Conservation (phyloP, 2,797 vertebrate species). For the Nyctalus aviator region DNA sequence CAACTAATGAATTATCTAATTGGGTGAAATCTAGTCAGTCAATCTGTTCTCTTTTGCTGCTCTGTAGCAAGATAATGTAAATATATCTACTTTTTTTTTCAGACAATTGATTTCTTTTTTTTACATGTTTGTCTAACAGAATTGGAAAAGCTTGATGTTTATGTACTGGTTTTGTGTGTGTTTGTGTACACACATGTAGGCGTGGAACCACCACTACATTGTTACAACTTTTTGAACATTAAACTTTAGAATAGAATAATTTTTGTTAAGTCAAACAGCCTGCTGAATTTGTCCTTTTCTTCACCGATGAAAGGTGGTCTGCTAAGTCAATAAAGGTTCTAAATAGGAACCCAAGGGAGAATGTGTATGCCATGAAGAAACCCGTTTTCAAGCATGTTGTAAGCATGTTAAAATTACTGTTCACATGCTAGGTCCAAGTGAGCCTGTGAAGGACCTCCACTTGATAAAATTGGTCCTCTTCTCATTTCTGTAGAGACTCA, state of each 20-base stretch:
- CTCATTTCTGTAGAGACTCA: neutral
- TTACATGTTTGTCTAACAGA: neutral
- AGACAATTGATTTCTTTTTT: neutral
- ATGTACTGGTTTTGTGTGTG: neutral
- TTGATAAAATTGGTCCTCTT: neutral
- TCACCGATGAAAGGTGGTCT: slow-evolving; percentile 35
- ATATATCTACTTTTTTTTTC: slow-evolving; percentile 3
- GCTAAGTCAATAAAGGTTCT: neutral
- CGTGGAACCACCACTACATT: neutral
- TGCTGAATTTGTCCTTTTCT: slow-evolving; percentile 38
- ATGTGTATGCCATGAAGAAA: neutral
- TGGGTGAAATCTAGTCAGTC: slow-evolving; percentile 20
- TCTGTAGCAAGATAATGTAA: neutral
- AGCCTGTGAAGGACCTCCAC: neutral
- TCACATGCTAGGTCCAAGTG: neutral
- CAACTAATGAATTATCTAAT: neutral
- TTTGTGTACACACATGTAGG: neutral
- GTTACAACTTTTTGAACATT: slow-evolving; percentile 36
- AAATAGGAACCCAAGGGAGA: neutral
- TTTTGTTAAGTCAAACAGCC: neutral
- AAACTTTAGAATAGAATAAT: slow-evolving; percentile 16
- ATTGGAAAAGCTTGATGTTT: neutral
- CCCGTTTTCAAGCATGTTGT: neutral
- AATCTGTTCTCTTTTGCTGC: neutral
- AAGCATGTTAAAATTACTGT: neutral